Evolutionary conservation across 2,888 invertebrate species (phyloP), one percentile per base, ranked within the genome.

Genomic region (Spodoptera exigua): DNA sequence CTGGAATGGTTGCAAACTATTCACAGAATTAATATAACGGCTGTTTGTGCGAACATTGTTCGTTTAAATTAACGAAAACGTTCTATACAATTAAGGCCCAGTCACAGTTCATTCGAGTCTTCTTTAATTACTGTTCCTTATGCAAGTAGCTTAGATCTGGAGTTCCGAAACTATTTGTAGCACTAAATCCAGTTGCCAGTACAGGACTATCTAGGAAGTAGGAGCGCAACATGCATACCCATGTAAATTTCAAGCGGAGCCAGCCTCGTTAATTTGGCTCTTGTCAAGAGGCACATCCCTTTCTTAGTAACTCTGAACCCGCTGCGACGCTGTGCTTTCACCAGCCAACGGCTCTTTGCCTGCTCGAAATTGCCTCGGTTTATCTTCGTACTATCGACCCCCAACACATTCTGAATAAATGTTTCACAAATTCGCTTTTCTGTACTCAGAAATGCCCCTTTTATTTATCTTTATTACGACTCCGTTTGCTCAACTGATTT

Each of bases 261-360:
- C 82, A 78, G 81, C 82, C 87, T 90, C 90, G 90, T 93, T 93
- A 92, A 92, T 92, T 90, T 86, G 86, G 84, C 82, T 72, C 88
- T 89, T 91, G 92, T 92, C 91, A 89, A 84, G 85, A 78, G 84
- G 91, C 80, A 90, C 91, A 89, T 89, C 92, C 93, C 91, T 89
- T 92, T 91, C 91, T 91, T 88, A 84, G 92, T 92, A 87, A 87
- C 82, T 79, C 81, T 70, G 76, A 80, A 78, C 76, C 70, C 76
- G 76, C 47, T 81, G 64, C 77, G 74, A 63, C 72, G 73, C 79
- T 68, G 66, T 80, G 76, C 82, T 81, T 82, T 80, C 77, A 78
- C 76, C 78, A 79, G 68, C 81, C 80, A 84, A 83, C 82, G 79
- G 80, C 79, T 82, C 70, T 84, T 84, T 82, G 72, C 80, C 78